Evolutionary conservation across 2,888 invertebrate genomes (phyloP).

Genomic region (Tiphia femorata): DNA sequence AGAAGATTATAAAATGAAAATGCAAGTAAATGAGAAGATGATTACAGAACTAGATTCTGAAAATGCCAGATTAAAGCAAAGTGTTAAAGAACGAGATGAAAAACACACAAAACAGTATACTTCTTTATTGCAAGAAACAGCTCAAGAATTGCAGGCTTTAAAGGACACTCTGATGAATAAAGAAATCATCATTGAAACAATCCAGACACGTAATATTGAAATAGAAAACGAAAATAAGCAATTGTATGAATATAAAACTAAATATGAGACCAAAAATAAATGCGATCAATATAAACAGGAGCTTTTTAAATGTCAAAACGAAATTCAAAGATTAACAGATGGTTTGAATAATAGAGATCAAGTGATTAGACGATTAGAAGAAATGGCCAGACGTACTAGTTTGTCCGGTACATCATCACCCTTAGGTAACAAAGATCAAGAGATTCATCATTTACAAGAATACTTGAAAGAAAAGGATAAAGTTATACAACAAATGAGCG

Average conservation of each 20-base stretch:
- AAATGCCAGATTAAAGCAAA: constrained; percentile 71
- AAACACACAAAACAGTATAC: constrained; percentile 73
- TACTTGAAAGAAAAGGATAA: constrained; percentile 74
- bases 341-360: constrained; percentile 58
- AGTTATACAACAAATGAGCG: constrained; percentile 73
- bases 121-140: constrained; percentile 70
- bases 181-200: constrained; percentile 55
- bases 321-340: constrained; percentile 56
- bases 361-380: constrained; percentile 58
- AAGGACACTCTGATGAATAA: constrained; percentile 66
- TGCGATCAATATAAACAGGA: constrained; percentile 58
- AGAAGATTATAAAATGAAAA: constrained; percentile 70
- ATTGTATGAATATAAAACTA: constrained; percentile 68
- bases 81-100: constrained; percentile 71
- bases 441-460: constrained; percentile 73
- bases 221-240: constrained; percentile 62
- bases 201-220: constrained; percentile 54
- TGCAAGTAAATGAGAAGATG: constrained; percentile 71
- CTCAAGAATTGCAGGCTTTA: constrained; percentile 70
- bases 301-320: constrained; percentile 46
- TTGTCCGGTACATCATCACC: constrained; percentile 53
- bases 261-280: constrained; percentile 70
- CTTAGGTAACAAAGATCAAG: constrained; percentile 67
- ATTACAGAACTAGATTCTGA: constrained; percentile 73
- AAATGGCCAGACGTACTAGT: constrained; percentile 57